These are phyloP conservation scores for Dryocosmus kuriphilus DNA, from an alignment of 2,888 invertebrate species.

Conservation along the genomic window DNA sequence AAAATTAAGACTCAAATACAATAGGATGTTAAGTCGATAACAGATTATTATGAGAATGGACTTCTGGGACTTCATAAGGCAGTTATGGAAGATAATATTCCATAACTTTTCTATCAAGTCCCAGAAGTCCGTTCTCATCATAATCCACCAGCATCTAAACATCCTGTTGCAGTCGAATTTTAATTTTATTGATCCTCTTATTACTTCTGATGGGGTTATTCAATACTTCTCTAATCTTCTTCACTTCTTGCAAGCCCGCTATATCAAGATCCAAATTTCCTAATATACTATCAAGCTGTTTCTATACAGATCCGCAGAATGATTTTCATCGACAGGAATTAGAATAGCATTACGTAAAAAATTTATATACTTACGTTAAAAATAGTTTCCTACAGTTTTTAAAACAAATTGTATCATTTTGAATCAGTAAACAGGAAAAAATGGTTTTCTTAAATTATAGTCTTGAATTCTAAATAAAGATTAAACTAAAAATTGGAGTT, in stretches of 20 bases:
- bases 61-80: slow-evolving; percentile 69
- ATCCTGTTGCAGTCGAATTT: no score
- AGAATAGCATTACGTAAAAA: neutral
- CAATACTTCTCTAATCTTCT: no score
- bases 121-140: slow-evolving; percentile 67
- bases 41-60: slow-evolving; percentile 63
- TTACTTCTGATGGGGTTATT: no score
- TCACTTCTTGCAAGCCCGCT: slow-evolving; percentile 56
- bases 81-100: no score
- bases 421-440: no score
- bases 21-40: no score
- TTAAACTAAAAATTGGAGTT: neutral
- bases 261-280: slow-evolving; percentile 39
- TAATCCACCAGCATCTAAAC: slow-evolving; percentile 51
- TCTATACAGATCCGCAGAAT: slow-evolving; percentile 49
- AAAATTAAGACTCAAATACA: slow-evolving; percentile 59
- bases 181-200: no score
- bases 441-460: no score
- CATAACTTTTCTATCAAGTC: slow-evolving; percentile 69
- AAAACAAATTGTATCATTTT: no score
- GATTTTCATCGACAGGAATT: neutral
- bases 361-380: no score
- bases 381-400: no score
- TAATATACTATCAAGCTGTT: slow-evolving; percentile 50
- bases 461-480: no score